Evolutionary conservation across 2,113 vertebrate genomes (phyloP).

Genomic region (Gasterosteus aculeatus): DNA sequence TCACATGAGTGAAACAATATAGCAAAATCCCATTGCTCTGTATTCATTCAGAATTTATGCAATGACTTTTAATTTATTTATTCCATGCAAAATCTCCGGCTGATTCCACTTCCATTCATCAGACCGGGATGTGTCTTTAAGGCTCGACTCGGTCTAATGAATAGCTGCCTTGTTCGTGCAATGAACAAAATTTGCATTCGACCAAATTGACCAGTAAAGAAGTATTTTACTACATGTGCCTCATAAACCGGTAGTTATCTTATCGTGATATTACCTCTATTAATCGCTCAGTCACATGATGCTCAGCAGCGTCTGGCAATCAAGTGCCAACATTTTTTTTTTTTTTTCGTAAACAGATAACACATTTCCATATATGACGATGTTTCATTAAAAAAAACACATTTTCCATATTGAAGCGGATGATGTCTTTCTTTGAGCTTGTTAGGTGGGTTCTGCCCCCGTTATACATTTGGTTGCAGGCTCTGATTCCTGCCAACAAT

Average conservation of each 20-base stretch:
- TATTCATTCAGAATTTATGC: conserved; percentile 43
- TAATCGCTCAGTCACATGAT: neutral
- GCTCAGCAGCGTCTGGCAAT: neutral
- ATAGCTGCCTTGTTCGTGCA: conserved; percentile 30
- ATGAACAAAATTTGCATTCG: conserved; percentile 42
- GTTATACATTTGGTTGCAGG: conserved; percentile 10
- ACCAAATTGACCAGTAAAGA: conserved; percentile 16
- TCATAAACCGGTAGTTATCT: neutral
- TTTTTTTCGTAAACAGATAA: neutral
- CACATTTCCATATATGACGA: conserved; percentile 14
- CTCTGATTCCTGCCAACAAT: conserved; percentile 56
- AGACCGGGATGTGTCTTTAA: conserved; percentile 30
- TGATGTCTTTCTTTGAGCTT: neutral
- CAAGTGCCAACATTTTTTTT: neutral
- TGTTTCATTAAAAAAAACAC: neutral
- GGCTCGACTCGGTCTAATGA: conserved; percentile 22
- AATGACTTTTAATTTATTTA: conserved; percentile 52
- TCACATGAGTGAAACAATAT: conserved; percentile 8
- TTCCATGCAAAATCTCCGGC: conserved; percentile 42
- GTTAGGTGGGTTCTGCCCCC: conserved; percentile 10
- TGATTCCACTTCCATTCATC: conserved; percentile 53
- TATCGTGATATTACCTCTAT: neutral
- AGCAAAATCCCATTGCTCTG: conserved; percentile 25
- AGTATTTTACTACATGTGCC: neutral
- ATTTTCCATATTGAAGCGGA: conserved; percentile 8